Conservation (phyloP, 2,888 invertebrate species). For the Pristionchus entomophagus region DNA sequence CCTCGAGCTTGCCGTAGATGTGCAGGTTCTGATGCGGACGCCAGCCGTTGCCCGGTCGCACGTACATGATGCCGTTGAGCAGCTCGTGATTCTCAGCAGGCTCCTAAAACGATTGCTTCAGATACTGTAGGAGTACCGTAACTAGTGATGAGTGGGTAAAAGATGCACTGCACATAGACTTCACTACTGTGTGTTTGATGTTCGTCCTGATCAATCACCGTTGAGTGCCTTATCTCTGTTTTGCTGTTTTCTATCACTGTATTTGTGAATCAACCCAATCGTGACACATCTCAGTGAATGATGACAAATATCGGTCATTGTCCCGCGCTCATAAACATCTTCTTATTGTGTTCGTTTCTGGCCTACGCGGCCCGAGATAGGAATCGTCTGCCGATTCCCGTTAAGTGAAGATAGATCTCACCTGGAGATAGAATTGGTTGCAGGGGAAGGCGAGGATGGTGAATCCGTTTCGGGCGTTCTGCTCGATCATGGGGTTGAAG, state of each 20-base stretch:
- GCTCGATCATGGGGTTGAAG: conserved; percentile 75
- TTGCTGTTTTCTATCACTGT: too few relatives aligned
- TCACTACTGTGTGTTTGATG: too few relatives aligned
- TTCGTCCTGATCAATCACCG: too few relatives aligned
- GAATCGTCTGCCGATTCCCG: not conserved
- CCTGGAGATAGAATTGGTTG: conserved; percentile 75
- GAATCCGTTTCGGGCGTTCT: conserved; percentile 70
- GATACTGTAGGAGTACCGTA: too few relatives aligned
- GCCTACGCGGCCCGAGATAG: not conserved
- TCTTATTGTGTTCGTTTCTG: conserved; percentile 2
- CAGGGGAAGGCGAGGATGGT: conserved; percentile 75
- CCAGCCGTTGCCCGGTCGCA: conserved; percentile 75
- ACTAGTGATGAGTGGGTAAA: too few relatives aligned
- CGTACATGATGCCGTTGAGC: conserved; percentile 73
- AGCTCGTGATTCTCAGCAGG: conserved; percentile 76
- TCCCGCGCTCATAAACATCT: not conserved
- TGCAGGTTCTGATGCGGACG: conserved; percentile 74
- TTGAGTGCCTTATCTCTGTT: not conserved
- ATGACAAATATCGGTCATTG: not conserved
- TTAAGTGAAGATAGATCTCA: conserved; percentile 19
- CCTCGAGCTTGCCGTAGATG: conserved; percentile 76
- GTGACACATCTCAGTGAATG: not conserved
- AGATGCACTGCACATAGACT: too few relatives aligned
- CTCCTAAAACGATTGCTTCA: conserved; percentile 59
- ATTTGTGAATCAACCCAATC: not conserved